These are phyloP conservation scores for Propithecus deckenii DNA, from an alignment of 2,797 vertebrate species.

Conservation along the genomic window DNA sequence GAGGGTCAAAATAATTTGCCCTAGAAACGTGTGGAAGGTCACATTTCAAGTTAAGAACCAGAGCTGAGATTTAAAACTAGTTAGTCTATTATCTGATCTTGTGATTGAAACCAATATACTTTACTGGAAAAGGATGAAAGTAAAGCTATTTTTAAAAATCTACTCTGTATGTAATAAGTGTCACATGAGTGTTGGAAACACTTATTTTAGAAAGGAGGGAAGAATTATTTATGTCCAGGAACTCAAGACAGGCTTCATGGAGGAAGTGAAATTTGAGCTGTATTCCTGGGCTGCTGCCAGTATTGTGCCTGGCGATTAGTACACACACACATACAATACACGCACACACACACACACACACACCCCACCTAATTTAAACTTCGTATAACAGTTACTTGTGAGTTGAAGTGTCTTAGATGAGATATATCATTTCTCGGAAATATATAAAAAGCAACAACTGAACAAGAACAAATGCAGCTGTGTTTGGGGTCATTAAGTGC, in stretches of 20 bases:
- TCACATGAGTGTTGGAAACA: not conserved
- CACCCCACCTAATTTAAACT: not conserved
- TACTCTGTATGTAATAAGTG: not conserved
- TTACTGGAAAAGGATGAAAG: not conserved
- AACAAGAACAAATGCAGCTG: slow-evolving; percentile 10
- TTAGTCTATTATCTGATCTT: not conserved
- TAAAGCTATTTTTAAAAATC: not conserved
- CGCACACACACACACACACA: not conserved
- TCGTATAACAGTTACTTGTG: not conserved
- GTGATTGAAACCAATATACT: not conserved
- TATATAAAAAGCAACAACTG: not conserved
- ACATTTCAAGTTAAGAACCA: not conserved
- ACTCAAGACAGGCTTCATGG: not conserved
- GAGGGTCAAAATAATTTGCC: not conserved
- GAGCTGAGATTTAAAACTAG: not conserved
- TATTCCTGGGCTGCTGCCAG: not conserved
- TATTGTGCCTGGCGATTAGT: not conserved
- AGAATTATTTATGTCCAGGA: slow-evolving; percentile 5
- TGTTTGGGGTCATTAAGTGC: not conserved
- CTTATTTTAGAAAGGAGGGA: not conserved
- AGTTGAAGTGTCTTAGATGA: not conserved
- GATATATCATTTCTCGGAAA: not conserved
- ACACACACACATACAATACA: not conserved
- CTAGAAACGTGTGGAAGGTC: not conserved
- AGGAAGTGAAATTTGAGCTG: slow-evolving; percentile 19